Evolutionary conservation across 2,797 vertebrate species (phyloP).

Genomic region (Diplodus puntazzo): DNA sequence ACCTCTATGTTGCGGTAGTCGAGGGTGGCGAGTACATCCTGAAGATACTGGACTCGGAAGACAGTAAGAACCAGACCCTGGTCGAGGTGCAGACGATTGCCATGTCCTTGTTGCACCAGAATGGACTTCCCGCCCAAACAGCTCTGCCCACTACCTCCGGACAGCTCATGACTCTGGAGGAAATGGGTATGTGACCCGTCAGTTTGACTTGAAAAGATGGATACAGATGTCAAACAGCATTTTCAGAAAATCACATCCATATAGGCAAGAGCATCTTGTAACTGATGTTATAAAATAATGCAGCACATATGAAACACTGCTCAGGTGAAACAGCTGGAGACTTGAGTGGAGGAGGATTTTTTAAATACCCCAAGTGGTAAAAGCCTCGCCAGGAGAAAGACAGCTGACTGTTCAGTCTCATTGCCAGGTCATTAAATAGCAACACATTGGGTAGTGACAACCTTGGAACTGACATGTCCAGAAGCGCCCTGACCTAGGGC

Average conservation of each 20-base stretch:
- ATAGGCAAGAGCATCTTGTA: background rate
- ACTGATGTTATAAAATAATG: background rate
- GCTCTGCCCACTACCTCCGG: conserved; percentile 78
- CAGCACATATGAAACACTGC: too few relatives aligned
- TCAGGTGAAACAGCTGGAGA: too few relatives aligned
- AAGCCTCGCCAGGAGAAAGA: too few relatives aligned
- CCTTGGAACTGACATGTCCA: too few relatives aligned
- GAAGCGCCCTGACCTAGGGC: too few relatives aligned
- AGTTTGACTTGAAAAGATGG: background rate
- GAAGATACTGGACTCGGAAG: conserved; percentile 89
- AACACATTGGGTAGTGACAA: too few relatives aligned
- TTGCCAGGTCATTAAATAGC: too few relatives aligned
- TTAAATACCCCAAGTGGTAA: too few relatives aligned
- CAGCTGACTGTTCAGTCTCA: too few relatives aligned
- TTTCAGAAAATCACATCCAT: background rate
- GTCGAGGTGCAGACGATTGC: conserved; percentile 86
- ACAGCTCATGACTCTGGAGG: conserved; percentile 83
- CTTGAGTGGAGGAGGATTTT: too few relatives aligned
- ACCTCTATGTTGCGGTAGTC: conserved; percentile 82
- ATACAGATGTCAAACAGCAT: background rate
- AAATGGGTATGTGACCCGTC: conserved; percentile 81
- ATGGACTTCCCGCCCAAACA: conserved; percentile 88
- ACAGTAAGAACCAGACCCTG: conserved; percentile 84
- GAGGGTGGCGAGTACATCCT: conserved; percentile 86
- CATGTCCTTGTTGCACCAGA: conserved; percentile 86